These are phyloP conservation scores for Lophius piscatorius DNA, from an alignment of 2,113 vertebrate species.

Conservation along the genomic window DNA sequence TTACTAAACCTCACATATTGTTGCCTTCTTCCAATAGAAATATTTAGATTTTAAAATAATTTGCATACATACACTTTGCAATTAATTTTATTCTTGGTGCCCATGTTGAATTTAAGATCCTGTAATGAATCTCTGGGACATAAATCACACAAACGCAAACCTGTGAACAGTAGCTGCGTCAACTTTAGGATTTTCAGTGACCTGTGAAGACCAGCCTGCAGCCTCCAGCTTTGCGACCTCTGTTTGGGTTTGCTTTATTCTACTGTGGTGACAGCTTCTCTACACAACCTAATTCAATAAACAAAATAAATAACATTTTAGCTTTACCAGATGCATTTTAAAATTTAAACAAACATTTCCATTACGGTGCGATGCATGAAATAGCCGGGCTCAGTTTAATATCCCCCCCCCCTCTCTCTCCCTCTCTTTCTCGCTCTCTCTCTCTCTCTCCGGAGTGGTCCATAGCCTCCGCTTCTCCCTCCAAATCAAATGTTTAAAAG, in stretches of 20 bases:
- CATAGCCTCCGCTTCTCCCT: conserved; percentile 34
- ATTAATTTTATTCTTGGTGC: background rate
- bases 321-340: conserved; percentile 40
- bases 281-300: conserved; percentile 45
- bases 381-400: conserved; percentile 42
- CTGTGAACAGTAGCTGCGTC: conserved; percentile 43
- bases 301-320: conserved; percentile 52
- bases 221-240: conserved; percentile 17
- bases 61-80: background rate
- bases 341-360: conserved; percentile 59
- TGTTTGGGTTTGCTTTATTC: conserved; percentile 27
- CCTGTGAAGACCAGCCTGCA: conserved; percentile 38
- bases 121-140: conserved; percentile 10
- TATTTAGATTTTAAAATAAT: conserved; percentile 7
- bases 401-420: background rate
- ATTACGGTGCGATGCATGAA: conserved; percentile 31
- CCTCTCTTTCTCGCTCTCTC: background rate
- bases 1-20: background rate
- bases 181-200: conserved; percentile 36
- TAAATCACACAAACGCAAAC: background rate
- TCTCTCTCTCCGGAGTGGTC: background rate
- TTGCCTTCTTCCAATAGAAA: conserved; percentile 4
- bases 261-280: conserved; percentile 40
- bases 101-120: background rate
- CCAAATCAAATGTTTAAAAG: conserved; percentile 78